Percentiles rank a stretch among this genome's conserved stretches.
These are phyloP conservation scores for Dromiciops gliroides DNA, from an alignment of 2,113 vertebrate species.

Conservation along the genomic window DNA sequence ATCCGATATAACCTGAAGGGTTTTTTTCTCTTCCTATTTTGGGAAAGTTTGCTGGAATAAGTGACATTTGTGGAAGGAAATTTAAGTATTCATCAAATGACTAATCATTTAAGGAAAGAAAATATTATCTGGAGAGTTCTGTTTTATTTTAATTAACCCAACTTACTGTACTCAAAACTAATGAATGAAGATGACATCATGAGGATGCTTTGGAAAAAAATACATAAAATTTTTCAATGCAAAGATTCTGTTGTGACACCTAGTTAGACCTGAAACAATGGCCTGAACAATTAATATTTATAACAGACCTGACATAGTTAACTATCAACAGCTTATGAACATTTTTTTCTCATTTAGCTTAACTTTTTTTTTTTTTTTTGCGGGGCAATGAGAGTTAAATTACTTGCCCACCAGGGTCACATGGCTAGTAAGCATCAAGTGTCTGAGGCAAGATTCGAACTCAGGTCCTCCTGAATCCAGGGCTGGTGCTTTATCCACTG, in stretches of 20 bases:
- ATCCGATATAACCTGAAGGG: background rate
- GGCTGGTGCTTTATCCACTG: no score
- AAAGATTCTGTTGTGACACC: background rate
- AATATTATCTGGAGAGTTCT: background rate
- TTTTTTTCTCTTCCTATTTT: background rate
- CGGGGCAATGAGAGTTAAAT: no score
- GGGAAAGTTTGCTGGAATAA: background rate
- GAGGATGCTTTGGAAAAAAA: slow-evolving; percentile 13
- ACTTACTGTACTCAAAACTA: background rate
- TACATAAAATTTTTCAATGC: slow-evolving; percentile 25
- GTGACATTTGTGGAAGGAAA: background rate
- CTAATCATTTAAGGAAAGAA: background rate
- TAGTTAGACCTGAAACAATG: slow-evolving; percentile 15
- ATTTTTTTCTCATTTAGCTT: slow-evolving; percentile 1
- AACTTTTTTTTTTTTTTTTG: no score
- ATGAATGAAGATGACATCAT: slow-evolving; percentile 2
- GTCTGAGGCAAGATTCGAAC: no score
- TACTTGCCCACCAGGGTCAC: no score
- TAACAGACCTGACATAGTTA: slow-evolving; percentile 7
- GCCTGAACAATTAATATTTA: background rate
- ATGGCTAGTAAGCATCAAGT: no score
- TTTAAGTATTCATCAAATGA: background rate
- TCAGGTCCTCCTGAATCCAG: no score
- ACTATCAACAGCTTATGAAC: background rate
- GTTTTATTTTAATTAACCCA: background rate